These are phyloP conservation scores for Bactericera cockerelli DNA, from an alignment of 1,140 invertebrate genomes.

Conservation along the genomic window DNA sequence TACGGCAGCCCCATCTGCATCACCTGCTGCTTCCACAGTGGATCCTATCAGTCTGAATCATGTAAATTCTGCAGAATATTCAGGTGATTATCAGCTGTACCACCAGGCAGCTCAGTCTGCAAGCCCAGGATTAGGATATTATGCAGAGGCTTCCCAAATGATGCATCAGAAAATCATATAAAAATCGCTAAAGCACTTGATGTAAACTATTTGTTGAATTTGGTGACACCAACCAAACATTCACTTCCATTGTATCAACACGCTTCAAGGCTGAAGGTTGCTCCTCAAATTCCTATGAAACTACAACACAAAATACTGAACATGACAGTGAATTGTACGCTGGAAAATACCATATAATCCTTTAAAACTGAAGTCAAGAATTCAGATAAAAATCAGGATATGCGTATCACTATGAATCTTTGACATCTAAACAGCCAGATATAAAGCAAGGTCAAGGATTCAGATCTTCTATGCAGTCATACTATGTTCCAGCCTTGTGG, in stretches of 20 bases:
- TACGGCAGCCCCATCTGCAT: slow-evolving; percentile 1
- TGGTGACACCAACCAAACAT: slow-evolving; percentile 9
- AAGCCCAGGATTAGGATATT: not conserved
- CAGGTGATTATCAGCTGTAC: not conserved
- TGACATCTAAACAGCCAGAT: not conserved
- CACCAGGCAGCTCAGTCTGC: not conserved
- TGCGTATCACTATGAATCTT: slow-evolving; percentile 1
- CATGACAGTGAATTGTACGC: not conserved
- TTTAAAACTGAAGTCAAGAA: not conserved
- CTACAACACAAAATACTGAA: not conserved
- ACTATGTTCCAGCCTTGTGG: not conserved
- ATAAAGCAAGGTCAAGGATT: not conserved
- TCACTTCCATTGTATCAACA: not conserved
- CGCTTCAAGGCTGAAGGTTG: not conserved
- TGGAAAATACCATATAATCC: not conserved
- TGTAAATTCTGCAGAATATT: not conserved
- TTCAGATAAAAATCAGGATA: not conserved
- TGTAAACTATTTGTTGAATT: slow-evolving; percentile 13
- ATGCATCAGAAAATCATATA: not conserved
- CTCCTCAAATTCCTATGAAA: not conserved
- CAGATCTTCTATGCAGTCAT: not conserved
- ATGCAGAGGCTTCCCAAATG: not conserved
- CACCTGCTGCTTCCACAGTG: not conserved
- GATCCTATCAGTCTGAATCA: not conserved
- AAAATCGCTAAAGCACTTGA: slow-evolving; percentile 8